Percentiles rank a stretch among this genome's conserved stretches.
Conservation (phyloP, 2,113 vertebrate genomes). For the Motacilla alba region DNA sequence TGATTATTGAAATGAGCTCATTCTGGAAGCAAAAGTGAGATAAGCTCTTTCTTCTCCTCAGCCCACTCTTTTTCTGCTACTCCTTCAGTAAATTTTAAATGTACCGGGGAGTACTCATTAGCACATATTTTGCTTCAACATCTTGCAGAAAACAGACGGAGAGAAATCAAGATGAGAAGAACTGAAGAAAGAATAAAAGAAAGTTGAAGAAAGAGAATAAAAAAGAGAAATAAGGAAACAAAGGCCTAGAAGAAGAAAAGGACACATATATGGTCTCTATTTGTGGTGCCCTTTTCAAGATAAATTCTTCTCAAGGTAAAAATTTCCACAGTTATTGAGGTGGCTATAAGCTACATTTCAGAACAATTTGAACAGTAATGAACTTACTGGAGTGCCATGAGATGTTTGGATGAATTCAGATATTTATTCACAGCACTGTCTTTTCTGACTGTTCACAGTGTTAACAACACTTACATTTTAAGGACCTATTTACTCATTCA, state of each 20-base stretch:
- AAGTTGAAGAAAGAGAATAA: background rate
- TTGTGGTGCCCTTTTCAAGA: background rate
- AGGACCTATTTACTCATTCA: background rate
- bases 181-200: background rate
- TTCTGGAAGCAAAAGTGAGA: background rate
- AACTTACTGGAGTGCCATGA: background rate
- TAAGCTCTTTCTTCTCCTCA: background rate
- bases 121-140: background rate
- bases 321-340: background rate
- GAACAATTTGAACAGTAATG: background rate
- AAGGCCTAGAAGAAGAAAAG: background rate
- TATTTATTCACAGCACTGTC: background rate
- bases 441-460: background rate
- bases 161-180: background rate
- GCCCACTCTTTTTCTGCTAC: background rate
- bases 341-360: background rate
- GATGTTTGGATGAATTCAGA: background rate
- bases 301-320: background rate
- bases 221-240: background rate
- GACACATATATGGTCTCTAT: rapidly evolving
- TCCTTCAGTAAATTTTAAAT: background rate
- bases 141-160: background rate
- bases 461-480: background rate
- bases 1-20: background rate
- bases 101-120: background rate